Evolutionary conservation across 2,797 vertebrate species (phyloP), one percentile per base, ranked within the genome.

Genomic region (Sus cebifrons): DNA sequence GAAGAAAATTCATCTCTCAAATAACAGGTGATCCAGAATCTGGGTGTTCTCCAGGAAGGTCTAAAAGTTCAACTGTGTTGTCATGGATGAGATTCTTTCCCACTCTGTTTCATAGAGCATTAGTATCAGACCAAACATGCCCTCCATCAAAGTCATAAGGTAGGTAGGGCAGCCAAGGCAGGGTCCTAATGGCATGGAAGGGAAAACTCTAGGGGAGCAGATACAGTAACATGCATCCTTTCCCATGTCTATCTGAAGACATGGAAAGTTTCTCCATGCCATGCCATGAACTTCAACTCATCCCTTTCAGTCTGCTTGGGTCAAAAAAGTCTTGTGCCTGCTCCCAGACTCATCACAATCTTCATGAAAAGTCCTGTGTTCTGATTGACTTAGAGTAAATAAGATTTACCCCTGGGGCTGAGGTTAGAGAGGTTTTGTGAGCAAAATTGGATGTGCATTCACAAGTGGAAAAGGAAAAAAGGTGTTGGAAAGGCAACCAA

Each of bases 1-100:
- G 68, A 94, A 83, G 16, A 71, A 97, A 92, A 92, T 71, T 32
- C 36, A 40, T 9, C 7, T 82, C 17, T 92, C 32, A n/a, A 27
- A 60, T 49, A 86, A n/a, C 25, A 93, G 64, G 70, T 77, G 65
- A 23, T 36, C 40, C 40, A 21, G 58, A 56, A 71, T 52, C 68
- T 64, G 44, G 21, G n/a, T 58, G 25, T 54, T 70, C 11, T 91
- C 10, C 13, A 62, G 54, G n/a, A 84, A 62, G 20, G 25, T 36
- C 44, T 27, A n/a, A 79, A 40, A 84, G 27, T 77, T 91, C 78
- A 84, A 20, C 62, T 56, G 12, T 54, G 23, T 49, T 56, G 23
- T 49, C 20, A 27, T 60, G 54, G n/a, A 27, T n/a, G 29, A 71
- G 32, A 75, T 23, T 64, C 13, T 64, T 96, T n/a, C 18, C 62